These are phyloP conservation scores for Alloplasta piceator DNA, from an alignment of 2,888 invertebrate species.

Conservation along the genomic window DNA sequence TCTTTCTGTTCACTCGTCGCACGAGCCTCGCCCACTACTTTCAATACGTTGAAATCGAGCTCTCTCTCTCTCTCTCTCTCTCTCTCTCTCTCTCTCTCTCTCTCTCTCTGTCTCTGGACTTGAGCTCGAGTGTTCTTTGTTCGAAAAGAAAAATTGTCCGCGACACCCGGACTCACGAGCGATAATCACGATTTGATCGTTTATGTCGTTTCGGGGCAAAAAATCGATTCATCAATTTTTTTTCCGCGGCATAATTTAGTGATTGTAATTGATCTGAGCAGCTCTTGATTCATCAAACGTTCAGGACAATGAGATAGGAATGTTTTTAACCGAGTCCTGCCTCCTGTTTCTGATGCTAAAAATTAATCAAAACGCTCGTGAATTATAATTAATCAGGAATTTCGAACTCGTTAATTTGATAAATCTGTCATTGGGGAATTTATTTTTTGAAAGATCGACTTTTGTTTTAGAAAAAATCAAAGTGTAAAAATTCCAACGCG, in stretches of 20 bases:
- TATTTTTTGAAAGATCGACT: no score
- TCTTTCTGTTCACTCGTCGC: conserved; percentile 22
- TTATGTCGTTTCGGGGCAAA: neutral
- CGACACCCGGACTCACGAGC: conserved; percentile 28
- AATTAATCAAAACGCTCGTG: no score
- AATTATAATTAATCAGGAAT: no score
- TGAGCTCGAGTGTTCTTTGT: neutral
- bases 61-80: conserved; percentile 10
- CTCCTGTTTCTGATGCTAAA: no score
- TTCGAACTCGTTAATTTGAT: no score
- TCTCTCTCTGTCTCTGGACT: neutral
- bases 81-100: neutral
- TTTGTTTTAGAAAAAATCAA: no score
- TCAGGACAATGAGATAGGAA: no score
- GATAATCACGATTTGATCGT: conserved; percentile 41
- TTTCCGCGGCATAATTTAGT: neutral
- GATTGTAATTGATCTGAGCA: neutral
- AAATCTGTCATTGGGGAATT: no score
- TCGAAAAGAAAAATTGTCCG: conserved; percentile 3
- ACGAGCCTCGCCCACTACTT: conserved; percentile 60
- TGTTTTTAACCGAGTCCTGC: no score
- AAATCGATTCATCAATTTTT: neutral
- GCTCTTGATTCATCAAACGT: no score
- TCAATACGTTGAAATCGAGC: conserved; percentile 53
- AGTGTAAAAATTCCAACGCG: no score